phyloP scores from a whole-genome alignment of 1,140 invertebrate genomes.

The Lepidurus apus region DNA sequence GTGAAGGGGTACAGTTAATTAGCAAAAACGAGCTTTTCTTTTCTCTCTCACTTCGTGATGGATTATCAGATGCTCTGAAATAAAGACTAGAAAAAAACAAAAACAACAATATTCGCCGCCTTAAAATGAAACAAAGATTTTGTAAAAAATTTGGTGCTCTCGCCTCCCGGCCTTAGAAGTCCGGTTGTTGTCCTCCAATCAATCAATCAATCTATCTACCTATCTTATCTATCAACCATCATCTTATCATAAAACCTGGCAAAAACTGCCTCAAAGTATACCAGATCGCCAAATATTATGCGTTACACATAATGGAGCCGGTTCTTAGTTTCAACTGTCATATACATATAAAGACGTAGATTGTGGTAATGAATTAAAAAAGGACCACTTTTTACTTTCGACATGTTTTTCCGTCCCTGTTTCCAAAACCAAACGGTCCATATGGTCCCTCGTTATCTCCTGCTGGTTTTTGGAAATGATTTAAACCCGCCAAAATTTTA shows the following conservation, averaged over 20 bases:
- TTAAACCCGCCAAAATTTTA: not conserved
- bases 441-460: not conserved
- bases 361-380: not conserved
- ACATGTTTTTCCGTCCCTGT: not conserved
- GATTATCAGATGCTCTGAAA: slow-evolving; percentile 19
- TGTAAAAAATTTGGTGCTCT: not conserved
- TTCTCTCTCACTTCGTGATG: slow-evolving; percentile 6
- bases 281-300: not conserved
- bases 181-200: not conserved
- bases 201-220: not conserved
- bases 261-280: not conserved
- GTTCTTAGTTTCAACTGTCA: not conserved
- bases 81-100: slow-evolving; percentile 18
- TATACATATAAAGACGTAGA: not conserved
- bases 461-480: not conserved
- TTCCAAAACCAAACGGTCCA: slow-evolving; percentile 12
- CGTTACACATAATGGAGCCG: not conserved
- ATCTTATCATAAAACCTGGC: not conserved
- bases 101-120: not conserved
- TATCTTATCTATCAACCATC: no score
- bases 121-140: not conserved
- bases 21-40: slow-evolving; percentile 5
- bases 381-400: not conserved
- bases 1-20: not conserved
- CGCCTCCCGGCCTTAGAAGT: not conserved